A percentile compares a stretch with the other conserved stretches of the same genome.
Conservation (phyloP, 2,888 invertebrate genomes). For the Deroplatys truncata region DNA sequence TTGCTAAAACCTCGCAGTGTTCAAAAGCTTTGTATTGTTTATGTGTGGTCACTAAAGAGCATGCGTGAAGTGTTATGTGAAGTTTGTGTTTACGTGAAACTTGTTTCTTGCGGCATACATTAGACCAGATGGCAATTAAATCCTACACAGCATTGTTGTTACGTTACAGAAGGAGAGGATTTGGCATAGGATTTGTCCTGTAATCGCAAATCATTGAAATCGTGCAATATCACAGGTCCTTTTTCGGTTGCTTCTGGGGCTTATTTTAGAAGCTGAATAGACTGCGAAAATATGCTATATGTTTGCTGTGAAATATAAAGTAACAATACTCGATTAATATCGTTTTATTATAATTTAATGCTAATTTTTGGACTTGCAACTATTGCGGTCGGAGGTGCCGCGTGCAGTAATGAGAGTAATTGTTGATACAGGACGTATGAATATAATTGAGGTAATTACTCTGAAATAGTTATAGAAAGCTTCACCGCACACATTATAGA, state of each 20-base stretch:
- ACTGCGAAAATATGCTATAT: neutral
- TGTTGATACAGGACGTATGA: too few species aligned
- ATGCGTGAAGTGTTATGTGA: neutral
- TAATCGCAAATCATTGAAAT: neutral
- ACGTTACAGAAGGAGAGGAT: neutral
- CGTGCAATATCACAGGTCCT: neutral
- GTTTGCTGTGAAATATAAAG: neutral
- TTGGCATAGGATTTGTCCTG: neutral
- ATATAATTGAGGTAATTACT: too few species aligned
- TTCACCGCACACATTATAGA: too few species aligned
- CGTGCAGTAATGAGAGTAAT: neutral
- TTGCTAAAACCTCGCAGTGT: neutral
- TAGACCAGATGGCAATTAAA: neutral
- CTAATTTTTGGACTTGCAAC: neutral
- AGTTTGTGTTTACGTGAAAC: neutral
- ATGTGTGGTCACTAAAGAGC: neutral
- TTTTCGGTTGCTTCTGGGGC: neutral
- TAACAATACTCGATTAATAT: neutral
- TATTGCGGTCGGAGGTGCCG: neutral
- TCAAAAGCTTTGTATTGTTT: neutral
- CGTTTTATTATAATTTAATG: neutral
- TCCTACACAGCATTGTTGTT: neutral
- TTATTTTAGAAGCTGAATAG: neutral
- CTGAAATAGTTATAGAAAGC: too few species aligned
- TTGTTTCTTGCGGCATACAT: neutral